phyloP scores from a whole-genome alignment of 2,797 vertebrate genomes.

The Mergus octosetaceus region DNA sequence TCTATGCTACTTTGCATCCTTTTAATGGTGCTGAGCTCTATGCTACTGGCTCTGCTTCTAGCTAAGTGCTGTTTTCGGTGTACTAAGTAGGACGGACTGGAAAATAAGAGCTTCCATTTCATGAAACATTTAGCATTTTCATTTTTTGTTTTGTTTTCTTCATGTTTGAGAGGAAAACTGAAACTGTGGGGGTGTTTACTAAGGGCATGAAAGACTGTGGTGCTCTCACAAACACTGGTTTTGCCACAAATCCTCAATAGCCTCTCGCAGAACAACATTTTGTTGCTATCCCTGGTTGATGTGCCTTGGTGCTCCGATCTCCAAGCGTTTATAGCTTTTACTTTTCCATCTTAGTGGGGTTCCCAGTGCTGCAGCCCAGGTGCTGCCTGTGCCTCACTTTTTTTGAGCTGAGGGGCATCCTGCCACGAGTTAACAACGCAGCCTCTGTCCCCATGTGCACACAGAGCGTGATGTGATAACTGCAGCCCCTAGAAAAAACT shows the following conservation, averaged over 20 bases:
- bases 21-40: not conserved
- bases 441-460: rapidly evolving
- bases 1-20: not conserved
- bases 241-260: not conserved
- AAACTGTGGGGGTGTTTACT: not conserved
- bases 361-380: not conserved
- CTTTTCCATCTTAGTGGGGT: not conserved
- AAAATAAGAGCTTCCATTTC: constrained; percentile 18
- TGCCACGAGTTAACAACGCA: not conserved
- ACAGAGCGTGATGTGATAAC: not conserved
- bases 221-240: not conserved
- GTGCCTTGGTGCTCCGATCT: not conserved
- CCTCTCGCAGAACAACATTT: not conserved
- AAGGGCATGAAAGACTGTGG: not conserved
- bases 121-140: constrained; percentile 10
- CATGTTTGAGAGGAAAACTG: not conserved
- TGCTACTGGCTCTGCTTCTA: not conserved
- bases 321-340: not conserved
- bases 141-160: not conserved
- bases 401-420: not conserved
- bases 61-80: not conserved
- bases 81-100: not conserved
- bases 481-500: not conserved
- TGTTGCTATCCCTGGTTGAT: not conserved
- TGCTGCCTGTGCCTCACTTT: not conserved